Evolutionary conservation across 2,113 vertebrate genomes (phyloP), one percentile per base, ranked within the genome.

Genomic region (Thermophis baileyi): DNA sequence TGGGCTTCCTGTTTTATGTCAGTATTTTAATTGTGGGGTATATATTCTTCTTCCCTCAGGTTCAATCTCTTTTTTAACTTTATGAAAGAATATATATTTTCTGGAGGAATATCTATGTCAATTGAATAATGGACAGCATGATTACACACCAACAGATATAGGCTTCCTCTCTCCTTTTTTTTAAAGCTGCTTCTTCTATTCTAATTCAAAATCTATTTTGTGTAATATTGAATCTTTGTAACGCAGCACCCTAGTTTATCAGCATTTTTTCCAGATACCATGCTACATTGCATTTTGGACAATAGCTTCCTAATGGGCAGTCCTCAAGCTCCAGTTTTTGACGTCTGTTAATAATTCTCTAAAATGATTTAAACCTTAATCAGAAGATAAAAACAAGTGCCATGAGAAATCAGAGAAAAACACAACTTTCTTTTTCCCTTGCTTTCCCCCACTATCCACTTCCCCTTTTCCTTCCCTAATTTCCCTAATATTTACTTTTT

Each of bases 231-330:
- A 10, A 40, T 27, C 60, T 10, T 11, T 94, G 92, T 91, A 49
- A 30, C 6, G 4, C 91, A 51, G 85, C 89, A 92, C 91, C 16
- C 20, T 49, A 44, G 53, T 24, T 74, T 90, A 87, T 69, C 89
- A 92, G 50, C 93, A 88, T 93, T 87, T 49, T 74, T 57, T 89
- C 2, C 57, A 87, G 96, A 22, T 54, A 35, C 57, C 95, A 22
- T 54, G 14, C 30, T 87, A n/a, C n/a, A 35, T 22, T 85, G 7
- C 27, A 57, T 49, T 55, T 87, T 92, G 89, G 5, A 88, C 16
- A 44, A 81, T 40, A 54, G n/a, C 2, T 20, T 93, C 93, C 85
- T 3, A 25, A 7, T 0, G 25, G 22, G 1, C 25, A 63, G 2
- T 35, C 92, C 88, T 50, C 91, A 91, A 93, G 90, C 30, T 30